These are phyloP conservation scores for Ceyx margarethae DNA, from an alignment of 2,113 vertebrate genomes.

Conservation along the genomic window DNA sequence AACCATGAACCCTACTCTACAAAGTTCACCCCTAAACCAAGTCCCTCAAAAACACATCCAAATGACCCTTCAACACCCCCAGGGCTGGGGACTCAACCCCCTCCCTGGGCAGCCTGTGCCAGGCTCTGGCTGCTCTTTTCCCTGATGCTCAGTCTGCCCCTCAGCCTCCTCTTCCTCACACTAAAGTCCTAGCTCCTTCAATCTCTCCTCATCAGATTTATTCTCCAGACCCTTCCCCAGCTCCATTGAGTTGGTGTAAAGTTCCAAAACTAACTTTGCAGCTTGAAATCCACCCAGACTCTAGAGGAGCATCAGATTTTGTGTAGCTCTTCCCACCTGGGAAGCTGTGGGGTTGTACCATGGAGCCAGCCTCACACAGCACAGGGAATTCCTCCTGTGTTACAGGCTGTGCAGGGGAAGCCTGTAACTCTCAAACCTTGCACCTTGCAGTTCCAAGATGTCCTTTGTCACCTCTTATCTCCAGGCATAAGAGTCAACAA, in stretches of 20 bases:
- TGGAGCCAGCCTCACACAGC: background rate
- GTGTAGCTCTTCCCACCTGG: background rate
- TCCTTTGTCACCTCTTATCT: background rate
- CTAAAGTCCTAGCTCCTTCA: too few species aligned
- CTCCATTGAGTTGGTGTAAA: background rate
- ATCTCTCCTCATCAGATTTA: too few species aligned
- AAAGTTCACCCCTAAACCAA: too few species aligned
- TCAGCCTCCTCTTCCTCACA: too few species aligned
- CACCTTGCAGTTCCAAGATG: background rate
- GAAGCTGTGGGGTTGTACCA: background rate
- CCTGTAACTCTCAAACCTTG: background rate
- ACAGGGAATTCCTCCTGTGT: background rate
- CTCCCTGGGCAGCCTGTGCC: too few species aligned
- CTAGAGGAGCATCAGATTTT: background rate
- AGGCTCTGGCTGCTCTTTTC: too few species aligned
- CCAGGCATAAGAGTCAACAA: background rate
- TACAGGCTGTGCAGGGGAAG: background rate
- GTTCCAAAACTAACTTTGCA: background rate
- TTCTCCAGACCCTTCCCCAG: too few species aligned
- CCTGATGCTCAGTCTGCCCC: too few species aligned
- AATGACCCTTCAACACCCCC: too few species aligned
- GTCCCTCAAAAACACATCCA: too few species aligned
- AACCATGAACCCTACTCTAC: too few species aligned
- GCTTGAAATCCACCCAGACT: background rate
- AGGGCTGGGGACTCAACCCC: too few species aligned